These are phyloP conservation scores for Chymomyza costata DNA, from an alignment of 1,140 invertebrate species.

Conservation along the genomic window DNA sequence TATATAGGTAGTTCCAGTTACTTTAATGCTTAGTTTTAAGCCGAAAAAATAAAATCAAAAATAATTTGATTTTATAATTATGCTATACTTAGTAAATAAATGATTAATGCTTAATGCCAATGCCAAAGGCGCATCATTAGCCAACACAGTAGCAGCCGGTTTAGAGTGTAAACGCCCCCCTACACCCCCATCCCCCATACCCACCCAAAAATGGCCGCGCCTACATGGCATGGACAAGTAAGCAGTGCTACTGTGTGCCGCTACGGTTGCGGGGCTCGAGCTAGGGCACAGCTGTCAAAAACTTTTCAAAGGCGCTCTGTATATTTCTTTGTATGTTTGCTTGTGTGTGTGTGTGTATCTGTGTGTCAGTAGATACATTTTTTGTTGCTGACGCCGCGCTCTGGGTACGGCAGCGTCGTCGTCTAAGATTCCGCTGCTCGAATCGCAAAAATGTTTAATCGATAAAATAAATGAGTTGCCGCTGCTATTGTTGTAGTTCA, in stretches of 20 bases:
- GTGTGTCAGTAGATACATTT: slow-evolving; percentile 69
- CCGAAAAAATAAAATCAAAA: slow-evolving; percentile 38
- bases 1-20: no score
- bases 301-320: slow-evolving; percentile 68
- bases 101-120: slow-evolving; percentile 57
- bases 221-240: slow-evolving; percentile 22
- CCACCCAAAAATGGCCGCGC: slow-evolving; percentile 57
- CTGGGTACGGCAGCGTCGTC: slow-evolving; percentile 18
- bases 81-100: slow-evolving; percentile 19
- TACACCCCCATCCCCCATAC: no score
- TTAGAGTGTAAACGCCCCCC: slow-evolving; percentile 29
- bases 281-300: slow-evolving; percentile 56
- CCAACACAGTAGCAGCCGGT: slow-evolving; percentile 20
- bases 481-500: slow-evolving; percentile 17
- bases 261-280: no score
- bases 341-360: slow-evolving; percentile 34
- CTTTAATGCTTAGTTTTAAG: no score
- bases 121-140: slow-evolving; percentile 58
- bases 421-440: slow-evolving; percentile 68
- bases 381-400: slow-evolving; percentile 11
- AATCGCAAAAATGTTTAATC: slow-evolving; percentile 74
- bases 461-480: slow-evolving; percentile 73
- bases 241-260: no score
- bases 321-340: no score
- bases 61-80: slow-evolving; percentile 64